These are phyloP conservation scores for Esox niger DNA, from an alignment of 2,113 vertebrate genomes.

Conservation along the genomic window DNA sequence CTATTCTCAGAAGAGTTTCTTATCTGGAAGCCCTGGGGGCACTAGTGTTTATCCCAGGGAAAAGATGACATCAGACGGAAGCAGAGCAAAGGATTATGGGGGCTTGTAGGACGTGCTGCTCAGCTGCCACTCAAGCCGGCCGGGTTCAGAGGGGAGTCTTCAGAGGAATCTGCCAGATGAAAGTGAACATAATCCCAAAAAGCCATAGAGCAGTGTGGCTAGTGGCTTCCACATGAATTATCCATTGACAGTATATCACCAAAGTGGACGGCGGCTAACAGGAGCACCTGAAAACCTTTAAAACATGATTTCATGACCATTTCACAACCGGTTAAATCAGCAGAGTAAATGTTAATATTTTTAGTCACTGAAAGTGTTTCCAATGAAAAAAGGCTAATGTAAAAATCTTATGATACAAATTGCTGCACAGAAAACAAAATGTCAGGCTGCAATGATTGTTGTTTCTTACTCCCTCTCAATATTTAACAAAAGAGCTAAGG, in stretches of 20 bases:
- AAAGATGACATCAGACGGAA: conserved; percentile 63
- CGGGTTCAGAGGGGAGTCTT: conserved; percentile 20
- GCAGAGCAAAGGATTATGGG: conserved; percentile 61
- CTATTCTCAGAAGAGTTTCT: conserved; percentile 47
- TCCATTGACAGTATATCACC: neutral
- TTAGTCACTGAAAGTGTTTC: neutral
- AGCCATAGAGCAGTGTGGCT: too few relatives aligned
- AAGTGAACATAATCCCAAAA: too few relatives aligned
- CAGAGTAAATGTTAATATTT: neutral
- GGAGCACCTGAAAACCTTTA: neutral
- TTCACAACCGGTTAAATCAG: neutral
- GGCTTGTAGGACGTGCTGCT: conserved; percentile 49
- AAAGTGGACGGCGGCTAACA: neutral
- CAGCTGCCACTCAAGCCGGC: conserved; percentile 41
- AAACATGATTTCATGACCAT: neutral
- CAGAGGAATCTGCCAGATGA: conserved; percentile 26
- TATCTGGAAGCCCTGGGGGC: conserved; percentile 49
- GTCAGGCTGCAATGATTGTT: neutral
- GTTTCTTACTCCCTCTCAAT: neutral
- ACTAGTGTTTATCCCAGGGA: conserved; percentile 56
- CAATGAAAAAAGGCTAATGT: neutral
- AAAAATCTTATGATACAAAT: neutral
- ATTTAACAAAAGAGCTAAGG: too few relatives aligned
- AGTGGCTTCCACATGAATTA: too few relatives aligned
- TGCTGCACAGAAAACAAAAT: too few relatives aligned